Evolutionary conservation across 2,113 vertebrate species (phyloP).

Genomic region (Dinomys branickii): DNA sequence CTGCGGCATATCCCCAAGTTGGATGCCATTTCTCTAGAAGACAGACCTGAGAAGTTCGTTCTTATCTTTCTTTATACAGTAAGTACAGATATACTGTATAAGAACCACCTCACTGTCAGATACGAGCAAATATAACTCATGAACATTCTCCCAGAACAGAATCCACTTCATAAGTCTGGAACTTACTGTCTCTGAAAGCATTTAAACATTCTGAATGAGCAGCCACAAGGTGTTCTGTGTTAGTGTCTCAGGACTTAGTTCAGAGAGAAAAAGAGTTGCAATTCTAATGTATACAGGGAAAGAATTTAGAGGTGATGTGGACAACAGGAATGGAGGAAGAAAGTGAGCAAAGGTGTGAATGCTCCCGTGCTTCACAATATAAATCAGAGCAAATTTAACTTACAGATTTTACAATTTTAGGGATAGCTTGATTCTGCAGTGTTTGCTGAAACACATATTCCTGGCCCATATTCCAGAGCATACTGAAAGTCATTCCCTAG

Average conservation of each 20-base stretch:
- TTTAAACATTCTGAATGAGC: neutral
- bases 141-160: no score
- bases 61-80: neutral
- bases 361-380: neutral
- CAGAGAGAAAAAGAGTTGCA: neutral
- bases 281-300: no score
- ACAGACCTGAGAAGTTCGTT: neutral
- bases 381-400: neutral
- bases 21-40: no score
- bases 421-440: neutral
- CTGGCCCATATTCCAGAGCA: neutral
- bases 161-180: no score
- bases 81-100: no score
- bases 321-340: neutral
- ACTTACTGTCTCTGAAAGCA: neutral
- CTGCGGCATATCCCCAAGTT: neutral
- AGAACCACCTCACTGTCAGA: no score
- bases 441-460: neutral
- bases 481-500: neutral
- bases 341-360: neutral
- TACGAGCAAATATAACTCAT: no score
- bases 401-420: neutral
- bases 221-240: neutral
- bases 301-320: neutral
- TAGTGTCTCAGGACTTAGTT: neutral